phyloP scores from a whole-genome alignment of 2,113 vertebrate species.

The Engystomops pustulosus region DNA sequence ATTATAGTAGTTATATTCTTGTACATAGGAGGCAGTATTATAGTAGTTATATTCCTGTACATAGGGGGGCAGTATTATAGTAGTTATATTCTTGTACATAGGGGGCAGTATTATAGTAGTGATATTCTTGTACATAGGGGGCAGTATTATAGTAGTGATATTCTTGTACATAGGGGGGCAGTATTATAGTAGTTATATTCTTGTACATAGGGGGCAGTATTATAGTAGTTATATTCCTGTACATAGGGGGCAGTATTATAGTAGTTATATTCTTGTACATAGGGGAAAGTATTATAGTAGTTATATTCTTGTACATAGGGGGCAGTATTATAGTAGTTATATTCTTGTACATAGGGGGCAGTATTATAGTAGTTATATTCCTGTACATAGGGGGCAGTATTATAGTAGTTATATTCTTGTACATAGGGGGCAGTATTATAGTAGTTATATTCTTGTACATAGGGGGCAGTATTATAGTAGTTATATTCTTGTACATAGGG shows the following conservation, averaged over 20 bases:
- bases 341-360: not conserved
- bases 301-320: slow-evolving; percentile 19
- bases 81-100: slow-evolving; percentile 10
- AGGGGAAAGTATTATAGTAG: not conserved
- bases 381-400: not conserved
- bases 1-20: not conserved
- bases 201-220: not conserved
- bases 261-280: slow-evolving; percentile 9
- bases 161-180: not conserved
- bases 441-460: slow-evolving; percentile 3
- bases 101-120: slow-evolving; percentile 9
- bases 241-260: not conserved
- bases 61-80: slow-evolving; percentile 7
- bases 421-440: slow-evolving; percentile 4
- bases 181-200: slow-evolving; percentile 13
- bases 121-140: not conserved
- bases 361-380: slow-evolving; percentile 24
- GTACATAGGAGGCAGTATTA: not conserved
- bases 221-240: slow-evolving; percentile 6
- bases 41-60: not conserved
- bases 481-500: not conserved
- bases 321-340: slow-evolving; percentile 6
- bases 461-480: slow-evolving; percentile 1
- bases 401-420: slow-evolving; percentile 16
- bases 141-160: slow-evolving; percentile 12